These are phyloP conservation scores for Cochlearius cochlearius DNA, from an alignment of 2,113 vertebrate genomes.

Conservation along the genomic window DNA sequence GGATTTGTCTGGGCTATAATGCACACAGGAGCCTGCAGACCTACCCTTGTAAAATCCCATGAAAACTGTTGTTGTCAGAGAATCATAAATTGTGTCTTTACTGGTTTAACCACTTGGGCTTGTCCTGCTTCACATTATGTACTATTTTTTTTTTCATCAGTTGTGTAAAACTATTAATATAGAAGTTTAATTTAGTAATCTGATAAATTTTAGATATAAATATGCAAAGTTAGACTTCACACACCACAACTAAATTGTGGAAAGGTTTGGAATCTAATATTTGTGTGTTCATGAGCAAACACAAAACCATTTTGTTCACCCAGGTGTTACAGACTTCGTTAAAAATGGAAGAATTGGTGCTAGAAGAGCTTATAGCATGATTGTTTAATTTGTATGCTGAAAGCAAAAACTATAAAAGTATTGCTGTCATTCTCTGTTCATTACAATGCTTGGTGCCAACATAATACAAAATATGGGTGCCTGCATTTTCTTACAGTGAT, in stretches of 20 bases:
- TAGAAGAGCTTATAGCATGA: background rate
- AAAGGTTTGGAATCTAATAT: background rate
- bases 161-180: background rate
- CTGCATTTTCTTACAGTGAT: background rate
- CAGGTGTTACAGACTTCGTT: background rate
- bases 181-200: background rate
- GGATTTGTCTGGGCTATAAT: conserved; percentile 28
- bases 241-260: background rate
- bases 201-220: background rate
- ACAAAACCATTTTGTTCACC: background rate
- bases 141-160: background rate
- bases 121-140: background rate
- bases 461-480: background rate
- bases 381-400: background rate
- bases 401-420: background rate
- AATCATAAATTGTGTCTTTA: conserved; percentile 47
- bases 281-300: background rate
- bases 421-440: background rate
- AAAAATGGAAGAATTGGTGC: background rate
- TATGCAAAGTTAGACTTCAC: background rate
- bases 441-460: background rate
- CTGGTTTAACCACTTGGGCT: background rate
- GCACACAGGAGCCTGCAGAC: background rate
- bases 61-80: conserved; percentile 13
- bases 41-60: conserved; percentile 5